phyloP scores from a whole-genome alignment of 2,888 invertebrate species.

The Cepaea hortensis region DNA sequence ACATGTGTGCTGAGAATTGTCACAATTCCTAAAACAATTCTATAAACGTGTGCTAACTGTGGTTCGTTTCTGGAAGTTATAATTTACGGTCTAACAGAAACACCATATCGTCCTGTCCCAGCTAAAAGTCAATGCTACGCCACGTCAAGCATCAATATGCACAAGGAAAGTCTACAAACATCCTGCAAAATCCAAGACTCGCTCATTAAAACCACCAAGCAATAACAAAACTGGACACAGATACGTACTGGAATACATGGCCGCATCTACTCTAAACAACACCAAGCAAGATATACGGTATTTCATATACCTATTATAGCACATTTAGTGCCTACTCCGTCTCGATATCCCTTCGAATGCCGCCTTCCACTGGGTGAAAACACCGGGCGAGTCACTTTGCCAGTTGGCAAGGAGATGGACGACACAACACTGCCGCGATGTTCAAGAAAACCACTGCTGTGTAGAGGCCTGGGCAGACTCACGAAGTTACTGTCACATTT shows the following conservation, averaged over 20 bases:
- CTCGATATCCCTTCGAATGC: slow-evolving; percentile 48
- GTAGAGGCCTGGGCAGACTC: slow-evolving; percentile 11
- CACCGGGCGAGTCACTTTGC: slow-evolving; percentile 8
- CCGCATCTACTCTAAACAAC: background rate
- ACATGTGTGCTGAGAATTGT: background rate
- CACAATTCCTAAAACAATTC: background rate
- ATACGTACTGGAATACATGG: background rate
- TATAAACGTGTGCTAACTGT: no score
- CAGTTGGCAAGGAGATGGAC: slow-evolving; percentile 16
- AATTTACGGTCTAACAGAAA: no score
- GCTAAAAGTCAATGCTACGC: no score
- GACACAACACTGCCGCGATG: slow-evolving; percentile 32
- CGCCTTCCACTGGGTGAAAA: slow-evolving; percentile 37
- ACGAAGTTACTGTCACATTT: background rate
- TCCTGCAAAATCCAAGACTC: no score
- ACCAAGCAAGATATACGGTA: background rate
- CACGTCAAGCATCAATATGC: no score
- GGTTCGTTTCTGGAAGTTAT: no score
- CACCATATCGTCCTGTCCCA: no score
- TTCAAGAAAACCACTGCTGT: background rate
- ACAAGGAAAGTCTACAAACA: no score
- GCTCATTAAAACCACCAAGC: no score
- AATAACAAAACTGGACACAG: background rate
- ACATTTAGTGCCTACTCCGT: slow-evolving; percentile 46
- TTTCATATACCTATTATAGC: slow-evolving; percentile 40